Conservation (phyloP, 2,797 vertebrate species). For the Myoxocephalus aenaeus region DNA sequence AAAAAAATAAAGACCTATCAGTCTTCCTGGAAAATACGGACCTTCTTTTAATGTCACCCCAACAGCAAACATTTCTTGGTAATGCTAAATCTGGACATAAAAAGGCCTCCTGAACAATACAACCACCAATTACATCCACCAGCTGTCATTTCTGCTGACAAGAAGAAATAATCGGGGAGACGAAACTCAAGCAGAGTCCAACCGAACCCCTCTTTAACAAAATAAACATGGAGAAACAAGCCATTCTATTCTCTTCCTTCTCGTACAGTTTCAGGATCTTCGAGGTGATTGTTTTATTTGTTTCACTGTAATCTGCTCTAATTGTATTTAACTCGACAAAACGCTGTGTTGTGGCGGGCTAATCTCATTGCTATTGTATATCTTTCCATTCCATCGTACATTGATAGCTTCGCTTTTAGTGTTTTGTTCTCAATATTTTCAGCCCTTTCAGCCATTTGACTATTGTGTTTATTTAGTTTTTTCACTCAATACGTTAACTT, state of each 20-base stretch:
- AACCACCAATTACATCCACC: conserved; percentile 20
- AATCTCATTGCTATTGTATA: not conserved
- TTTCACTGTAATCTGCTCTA: not conserved
- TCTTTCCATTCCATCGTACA: not conserved
- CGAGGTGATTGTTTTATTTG: not conserved
- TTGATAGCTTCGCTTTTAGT: not conserved
- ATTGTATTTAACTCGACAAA: not conserved
- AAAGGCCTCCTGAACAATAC: conserved; percentile 4
- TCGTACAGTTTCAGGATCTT: not conserved
- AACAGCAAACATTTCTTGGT: conserved; percentile 8
- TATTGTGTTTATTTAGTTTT: not conserved
- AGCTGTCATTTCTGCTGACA: conserved; percentile 28
- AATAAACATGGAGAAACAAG: conserved; percentile 17
- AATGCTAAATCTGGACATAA: conserved; percentile 16
- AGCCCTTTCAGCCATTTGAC: not conserved
- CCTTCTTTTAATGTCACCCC: conserved; percentile 17
- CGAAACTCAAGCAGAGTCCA: not conserved
- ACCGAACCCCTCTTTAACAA: conserved; percentile 1
- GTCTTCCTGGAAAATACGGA: conserved; percentile 1
- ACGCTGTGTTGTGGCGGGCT: not conserved
- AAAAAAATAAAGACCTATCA: not conserved
- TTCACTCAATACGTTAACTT: not conserved
- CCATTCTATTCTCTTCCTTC: not conserved
- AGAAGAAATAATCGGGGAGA: conserved; percentile 13
- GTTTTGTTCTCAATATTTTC: not conserved